Percentiles rank a stretch among this genome's conserved stretches.
phyloP scores from a whole-genome alignment of 2,888 invertebrate species.

The Apeira syringaria region DNA sequence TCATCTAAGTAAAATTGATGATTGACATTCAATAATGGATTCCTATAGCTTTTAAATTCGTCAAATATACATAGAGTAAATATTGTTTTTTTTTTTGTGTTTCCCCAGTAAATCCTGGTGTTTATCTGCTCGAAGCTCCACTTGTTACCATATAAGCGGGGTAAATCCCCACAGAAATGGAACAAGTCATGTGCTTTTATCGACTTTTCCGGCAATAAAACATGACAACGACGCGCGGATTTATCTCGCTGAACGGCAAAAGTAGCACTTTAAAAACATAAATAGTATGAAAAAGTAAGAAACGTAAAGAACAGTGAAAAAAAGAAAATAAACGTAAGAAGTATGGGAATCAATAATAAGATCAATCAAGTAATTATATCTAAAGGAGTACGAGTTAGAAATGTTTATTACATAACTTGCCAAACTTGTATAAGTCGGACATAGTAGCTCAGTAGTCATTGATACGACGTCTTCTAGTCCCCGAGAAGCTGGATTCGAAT shows the following conservation, averaged over 20 bases:
- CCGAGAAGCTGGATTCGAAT: too few species aligned
- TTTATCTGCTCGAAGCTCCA: constrained; percentile 50
- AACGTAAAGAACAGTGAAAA: too few species aligned
- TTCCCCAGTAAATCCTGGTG: constrained; percentile 39
- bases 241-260: neutral
- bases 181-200: constrained; percentile 23
- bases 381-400: too few species aligned
- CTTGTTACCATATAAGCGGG: constrained; percentile 44
- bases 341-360: too few species aligned
- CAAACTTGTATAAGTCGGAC: too few species aligned
- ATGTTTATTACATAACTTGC: too few species aligned
- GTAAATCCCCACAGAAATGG: constrained; percentile 35
- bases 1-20: neutral
- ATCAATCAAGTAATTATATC: too few species aligned
- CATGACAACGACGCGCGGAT: constrained; percentile 2
- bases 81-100: constrained; percentile 40
- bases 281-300: neutral
- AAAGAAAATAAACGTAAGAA: too few species aligned
- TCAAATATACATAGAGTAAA: constrained; percentile 4
- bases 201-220: constrained; percentile 23
- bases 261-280: neutral
- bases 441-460: too few species aligned
- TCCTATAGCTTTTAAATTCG: neutral
- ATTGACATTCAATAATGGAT: neutral
- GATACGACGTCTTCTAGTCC: too few species aligned